Evolutionary conservation across 2,113 vertebrate genomes (phyloP).

Genomic region (Miniopterus natalensis): DNA sequence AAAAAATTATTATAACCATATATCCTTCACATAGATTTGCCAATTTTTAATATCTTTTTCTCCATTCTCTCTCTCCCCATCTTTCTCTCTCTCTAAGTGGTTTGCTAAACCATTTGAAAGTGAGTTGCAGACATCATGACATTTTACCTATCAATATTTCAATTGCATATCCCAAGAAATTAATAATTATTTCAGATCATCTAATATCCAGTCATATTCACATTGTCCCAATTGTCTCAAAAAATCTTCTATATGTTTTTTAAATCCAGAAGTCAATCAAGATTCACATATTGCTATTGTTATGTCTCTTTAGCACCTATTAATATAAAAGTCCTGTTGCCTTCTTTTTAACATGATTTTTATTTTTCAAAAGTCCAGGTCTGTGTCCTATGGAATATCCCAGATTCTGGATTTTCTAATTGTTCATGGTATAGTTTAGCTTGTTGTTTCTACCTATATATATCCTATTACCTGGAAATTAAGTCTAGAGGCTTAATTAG

Average conservation of each 20-base stretch:
- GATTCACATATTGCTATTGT: neutral
- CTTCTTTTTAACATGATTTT: neutral
- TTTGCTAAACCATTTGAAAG: constrained; percentile 46
- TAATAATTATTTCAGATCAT: neutral
- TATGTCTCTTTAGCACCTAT: neutral
- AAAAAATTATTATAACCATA: neutral
- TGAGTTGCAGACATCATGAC: neutral
- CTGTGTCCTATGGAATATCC: neutral
- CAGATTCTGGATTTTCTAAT: constrained; percentile 8
- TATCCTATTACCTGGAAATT: constrained; percentile 1
- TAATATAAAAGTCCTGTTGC: neutral
- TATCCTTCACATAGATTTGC: neutral
- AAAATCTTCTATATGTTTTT: neutral
- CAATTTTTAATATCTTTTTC: neutral
- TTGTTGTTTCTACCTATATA: neutral
- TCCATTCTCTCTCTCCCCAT: neutral
- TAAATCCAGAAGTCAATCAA: neutral
- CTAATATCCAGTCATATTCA: neutral
- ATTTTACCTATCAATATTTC: neutral
- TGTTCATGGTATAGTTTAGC: neutral
- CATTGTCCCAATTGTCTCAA: neutral
- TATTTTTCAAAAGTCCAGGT: neutral
- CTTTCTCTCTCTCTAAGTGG: neutral
- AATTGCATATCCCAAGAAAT: neutral
- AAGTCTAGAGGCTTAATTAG: neutral